Base-by-base conservation (phyloP, 2,113 vertebrate species). In the Oostethus manadensis region DNA sequence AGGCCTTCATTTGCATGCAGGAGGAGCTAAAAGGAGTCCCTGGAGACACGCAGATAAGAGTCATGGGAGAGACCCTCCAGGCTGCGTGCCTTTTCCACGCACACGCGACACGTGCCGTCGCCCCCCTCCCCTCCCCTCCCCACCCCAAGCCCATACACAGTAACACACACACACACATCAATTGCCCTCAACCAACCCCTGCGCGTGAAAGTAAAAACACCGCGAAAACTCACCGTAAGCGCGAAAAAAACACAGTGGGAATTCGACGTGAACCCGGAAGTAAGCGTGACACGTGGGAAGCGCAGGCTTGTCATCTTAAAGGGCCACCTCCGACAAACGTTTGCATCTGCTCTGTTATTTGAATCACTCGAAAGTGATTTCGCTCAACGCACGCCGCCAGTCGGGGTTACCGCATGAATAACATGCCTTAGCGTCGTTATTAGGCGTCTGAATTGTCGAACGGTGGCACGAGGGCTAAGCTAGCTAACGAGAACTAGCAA, bases 1-100 rank as follows among this genome's bases (percentile, higher is more conserved):
- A 69, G 79, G 60, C 64, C 54, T 70, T 86, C 78, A 84, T 87
- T 86, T 84, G 83, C 86, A 86, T 87, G 82, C 48, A 58, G 20
- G 18, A 43, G 42, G 56, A 44, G 56, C 84, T 73, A 57, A 44
- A 56, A 66, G 76, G 68, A 58, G 67, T 85, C 84, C 80, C 81
- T 64, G 47, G 84, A 63, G 84, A 84, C 60, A 14, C 72, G n/a
- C 66, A 58, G 76, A 81, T 79, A 77, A 84, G 86, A 84, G 86
- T 85, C 86, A 84, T 70, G 33, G 83, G 81, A 84, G 81, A 83
- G 66, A 70, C 84, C 79, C 79, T 80, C 58, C 40, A 72, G 79
- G 84, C 81, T 44, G 59, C 71, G 60, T 64, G 78, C 53, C 35
- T 68, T 66, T 64, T 54, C 66, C 71, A 71, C 77, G 66, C 79